Evolutionary conservation across 1,140 invertebrate genomes (phyloP), one percentile per base, ranked within the genome.

Genomic region (Gryllus bimaculatus): DNA sequence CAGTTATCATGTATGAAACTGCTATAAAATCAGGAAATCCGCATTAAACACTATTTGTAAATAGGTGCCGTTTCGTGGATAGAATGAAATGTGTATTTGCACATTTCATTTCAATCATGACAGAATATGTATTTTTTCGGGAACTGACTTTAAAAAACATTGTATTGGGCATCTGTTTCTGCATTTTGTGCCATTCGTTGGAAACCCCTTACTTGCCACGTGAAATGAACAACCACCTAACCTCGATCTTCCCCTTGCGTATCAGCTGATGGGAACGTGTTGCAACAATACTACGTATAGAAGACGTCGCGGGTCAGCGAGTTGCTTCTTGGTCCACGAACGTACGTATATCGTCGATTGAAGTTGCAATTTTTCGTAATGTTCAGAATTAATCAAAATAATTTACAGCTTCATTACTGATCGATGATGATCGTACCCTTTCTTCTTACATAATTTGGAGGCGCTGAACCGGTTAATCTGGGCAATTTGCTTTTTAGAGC

Each of bases 181-280:
- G 18, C 54, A 66, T 3, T 66, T 66, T 66, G 54, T 66, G 54
- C 18, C 54, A 18, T 66, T 66, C 18, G 54, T 66, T 66, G 54
- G 54, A 66, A 66, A 66, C 54, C 10, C 54, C 54, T 66, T 66
- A 18, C 54, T 66, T 66, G 54, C 54, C 54, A 66, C 54, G 54
- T 66, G 54, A 66, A 66, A 66, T 66, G 54, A 66, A 66, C 54
- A 66, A 66, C 54, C 10, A 13, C 54, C 54, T 66, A 66, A 66
- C 54, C 54, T 66, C 54, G 54, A 66, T 13, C 54, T 66, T 66
- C 54, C 54, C 54, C 54, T 66, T 66, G 18, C 54, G 54, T 66
- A 66, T 66, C 54, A 66, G 54, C 54, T 66, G 54, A 66, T 66
- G 54, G 54, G 54, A 66, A 66, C 54, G 54, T 66, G 54, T 66